Evolutionary conservation across 2,797 vertebrate species (phyloP), one percentile per base, ranked within the genome.

Genomic region (Anabas testudineus): DNA sequence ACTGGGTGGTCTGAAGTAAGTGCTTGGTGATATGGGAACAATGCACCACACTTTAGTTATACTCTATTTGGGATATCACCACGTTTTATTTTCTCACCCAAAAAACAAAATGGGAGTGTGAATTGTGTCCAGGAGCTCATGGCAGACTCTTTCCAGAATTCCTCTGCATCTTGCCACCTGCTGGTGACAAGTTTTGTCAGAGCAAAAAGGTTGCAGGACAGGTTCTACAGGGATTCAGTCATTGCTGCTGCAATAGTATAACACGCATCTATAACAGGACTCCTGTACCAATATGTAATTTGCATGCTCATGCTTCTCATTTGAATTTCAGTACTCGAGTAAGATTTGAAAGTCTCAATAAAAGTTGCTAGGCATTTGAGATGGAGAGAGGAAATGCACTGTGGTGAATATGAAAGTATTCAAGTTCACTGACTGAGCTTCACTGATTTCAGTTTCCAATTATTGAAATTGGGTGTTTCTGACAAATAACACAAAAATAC

Each of bases 21-120:
- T 55, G 24, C 30, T 47, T 57, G 51, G 26, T 52, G 13, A 66
- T 60, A 41, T 24, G 41, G 47, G 32, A 60, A 70, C 57, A 53
- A 43, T 34, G 9, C 14, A 21, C 19, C 12, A 34, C 60, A 22
- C 39, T 61, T 43, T 68, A 37, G 5, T 58, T 74, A 4, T 32
- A 34, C 21, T 32, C 8, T 34, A 2, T 34, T 34, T 9, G 32
- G 32, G 32, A 34, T 34, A 34, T 4, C 32, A 34, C 32, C 10
- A 34, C 34, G 32, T 34, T 7, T 34, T 28, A 28, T 28, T 34
- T 34, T 10, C 32, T 28, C 28, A 28, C 28, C 3, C 28, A 28
- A 28, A 28, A 3, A 28, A 36, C 26, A 34, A 58, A 28, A 49
- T 41, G 7, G 24, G 22, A 55, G 19, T 37, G n/a, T 37, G 15